A percentile compares a stretch with the other conserved stretches of the same genome.
Conservation (phyloP, 2,888 invertebrate species). For the Philereme transversata region DNA sequence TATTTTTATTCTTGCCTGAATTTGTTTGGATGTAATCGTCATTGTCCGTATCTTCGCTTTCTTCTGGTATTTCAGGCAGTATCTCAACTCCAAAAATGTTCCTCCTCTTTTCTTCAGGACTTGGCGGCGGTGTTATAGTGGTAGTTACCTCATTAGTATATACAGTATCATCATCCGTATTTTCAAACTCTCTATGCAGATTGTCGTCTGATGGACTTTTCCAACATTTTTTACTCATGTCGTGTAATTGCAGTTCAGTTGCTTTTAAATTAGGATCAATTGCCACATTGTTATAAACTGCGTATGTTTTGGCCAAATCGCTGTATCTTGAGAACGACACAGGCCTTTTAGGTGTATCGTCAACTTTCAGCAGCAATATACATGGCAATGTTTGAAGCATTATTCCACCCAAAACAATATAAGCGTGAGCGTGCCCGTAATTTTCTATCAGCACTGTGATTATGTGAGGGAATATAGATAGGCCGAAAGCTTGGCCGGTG, state of each 20-base stretch:
- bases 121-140: slow-evolving; percentile 74
- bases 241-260: slow-evolving; percentile 71
- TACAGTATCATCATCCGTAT: slow-evolving; percentile 45
- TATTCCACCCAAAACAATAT: slow-evolving; percentile 67
- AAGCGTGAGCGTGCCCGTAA: slow-evolving; percentile 67
- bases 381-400: slow-evolving; percentile 74
- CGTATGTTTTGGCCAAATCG: slow-evolving; percentile 69
- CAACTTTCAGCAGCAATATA: slow-evolving; percentile 66
- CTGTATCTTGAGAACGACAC: slow-evolving; percentile 67
- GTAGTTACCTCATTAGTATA: slow-evolving; percentile 51
- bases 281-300: slow-evolving; percentile 65
- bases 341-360: slow-evolving; percentile 56
- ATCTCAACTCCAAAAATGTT: slow-evolving; percentile 80
- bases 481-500: slow-evolving; percentile 75
- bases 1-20: slow-evolving; percentile 47
- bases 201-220: slow-evolving; percentile 77
- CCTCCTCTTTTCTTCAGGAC: slow-evolving; percentile 75
- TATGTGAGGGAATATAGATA: slow-evolving; percentile 74
- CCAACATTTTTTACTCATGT: slow-evolving; percentile 75
- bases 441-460: slow-evolving; percentile 65
- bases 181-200: slow-evolving; percentile 56
- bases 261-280: slow-evolving; percentile 54
- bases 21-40: slow-evolving; percentile 47
- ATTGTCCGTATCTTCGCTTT: slow-evolving; percentile 69
- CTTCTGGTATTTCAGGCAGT: slow-evolving; percentile 81